Evolutionary conservation across 2,113 vertebrate genomes (phyloP).

Genomic region (Hippopotamus amphibius): DNA sequence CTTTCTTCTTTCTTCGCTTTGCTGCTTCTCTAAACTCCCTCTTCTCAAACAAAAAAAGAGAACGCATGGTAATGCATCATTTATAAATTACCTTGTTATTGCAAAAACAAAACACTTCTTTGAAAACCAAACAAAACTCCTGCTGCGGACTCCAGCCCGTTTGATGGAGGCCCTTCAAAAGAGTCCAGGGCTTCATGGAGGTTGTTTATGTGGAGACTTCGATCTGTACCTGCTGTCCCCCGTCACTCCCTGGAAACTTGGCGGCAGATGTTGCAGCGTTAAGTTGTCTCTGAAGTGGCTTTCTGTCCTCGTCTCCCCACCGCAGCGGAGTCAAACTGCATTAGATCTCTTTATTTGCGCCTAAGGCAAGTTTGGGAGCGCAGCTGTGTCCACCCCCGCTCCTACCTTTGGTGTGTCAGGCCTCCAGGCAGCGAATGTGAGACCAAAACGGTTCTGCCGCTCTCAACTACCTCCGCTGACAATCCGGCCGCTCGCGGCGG

Average conservation of each 20-base stretch:
- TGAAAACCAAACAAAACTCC: conserved; percentile 90
- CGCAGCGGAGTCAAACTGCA: conserved; percentile 92
- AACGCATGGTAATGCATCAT: conserved; percentile 89
- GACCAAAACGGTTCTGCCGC: conserved; percentile 89
- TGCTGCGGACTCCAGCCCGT: conserved; percentile 83
- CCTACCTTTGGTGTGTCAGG: conserved; percentile 95
- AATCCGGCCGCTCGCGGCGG: conserved; percentile 89
- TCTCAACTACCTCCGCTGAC: conserved; percentile 91
- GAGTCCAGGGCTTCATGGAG: conserved; percentile 86
- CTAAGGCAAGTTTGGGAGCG: conserved; percentile 93
- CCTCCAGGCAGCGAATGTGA: conserved; percentile 93
- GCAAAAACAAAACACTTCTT: conserved; percentile 89
- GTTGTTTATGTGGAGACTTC: conserved; percentile 87
- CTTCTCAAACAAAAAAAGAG: conserved; percentile 62
- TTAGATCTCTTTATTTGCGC: conserved; percentile 97
- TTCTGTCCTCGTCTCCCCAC: conserved; percentile 91
- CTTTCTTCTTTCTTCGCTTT: conserved; percentile 74
- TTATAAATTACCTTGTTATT: conserved; percentile 91
- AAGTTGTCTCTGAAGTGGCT: conserved; percentile 97
- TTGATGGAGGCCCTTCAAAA: conserved; percentile 91
- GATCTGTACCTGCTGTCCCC: conserved; percentile 94
- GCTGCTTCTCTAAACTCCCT: conserved; percentile 63
- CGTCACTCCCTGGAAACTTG: conserved; percentile 92
- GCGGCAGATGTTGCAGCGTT: conserved; percentile 94
- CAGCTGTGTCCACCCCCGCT: conserved; percentile 97